Evolutionary conservation across 2,113 vertebrate species (phyloP).

Genomic region (Gallinago jamesoni): DNA sequence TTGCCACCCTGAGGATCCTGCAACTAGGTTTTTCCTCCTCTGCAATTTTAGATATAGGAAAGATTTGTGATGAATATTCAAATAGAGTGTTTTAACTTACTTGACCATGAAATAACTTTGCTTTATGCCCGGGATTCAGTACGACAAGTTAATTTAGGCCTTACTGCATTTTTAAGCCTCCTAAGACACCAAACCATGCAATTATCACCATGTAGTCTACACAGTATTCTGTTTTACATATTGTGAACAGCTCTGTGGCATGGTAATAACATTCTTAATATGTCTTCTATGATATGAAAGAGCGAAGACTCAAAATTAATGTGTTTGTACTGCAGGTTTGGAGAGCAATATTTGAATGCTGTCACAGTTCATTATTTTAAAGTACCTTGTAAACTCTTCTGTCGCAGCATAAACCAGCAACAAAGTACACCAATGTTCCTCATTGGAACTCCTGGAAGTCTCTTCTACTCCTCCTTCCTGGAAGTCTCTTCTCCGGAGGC

Average conservation of each 20-base stretch:
- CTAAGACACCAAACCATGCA: background rate
- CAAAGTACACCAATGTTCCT: background rate
- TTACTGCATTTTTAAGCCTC: conserved; percentile 4
- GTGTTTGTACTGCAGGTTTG: background rate
- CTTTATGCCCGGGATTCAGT: background rate
- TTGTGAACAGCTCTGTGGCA: background rate
- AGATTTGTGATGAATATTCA: background rate
- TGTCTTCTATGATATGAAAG: background rate
- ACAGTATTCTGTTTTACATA: background rate
- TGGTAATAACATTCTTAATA: background rate
- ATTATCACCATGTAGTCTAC: background rate
- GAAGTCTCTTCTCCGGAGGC: background rate
- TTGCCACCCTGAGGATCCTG: background rate
- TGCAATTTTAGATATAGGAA: background rate
- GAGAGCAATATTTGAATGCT: background rate
- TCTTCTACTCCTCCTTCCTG: background rate
- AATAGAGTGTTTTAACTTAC: background rate
- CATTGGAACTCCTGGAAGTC: background rate
- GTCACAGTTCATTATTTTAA: background rate
- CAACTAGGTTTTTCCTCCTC: background rate
- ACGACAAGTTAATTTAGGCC: conserved; percentile 22
- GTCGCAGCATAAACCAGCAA: background rate
- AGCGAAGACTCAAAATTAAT: background rate
- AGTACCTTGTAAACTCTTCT: background rate
- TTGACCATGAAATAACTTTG: background rate